phyloP scores from a whole-genome alignment of 2,113 vertebrate species.

The Empidonax traillii region DNA sequence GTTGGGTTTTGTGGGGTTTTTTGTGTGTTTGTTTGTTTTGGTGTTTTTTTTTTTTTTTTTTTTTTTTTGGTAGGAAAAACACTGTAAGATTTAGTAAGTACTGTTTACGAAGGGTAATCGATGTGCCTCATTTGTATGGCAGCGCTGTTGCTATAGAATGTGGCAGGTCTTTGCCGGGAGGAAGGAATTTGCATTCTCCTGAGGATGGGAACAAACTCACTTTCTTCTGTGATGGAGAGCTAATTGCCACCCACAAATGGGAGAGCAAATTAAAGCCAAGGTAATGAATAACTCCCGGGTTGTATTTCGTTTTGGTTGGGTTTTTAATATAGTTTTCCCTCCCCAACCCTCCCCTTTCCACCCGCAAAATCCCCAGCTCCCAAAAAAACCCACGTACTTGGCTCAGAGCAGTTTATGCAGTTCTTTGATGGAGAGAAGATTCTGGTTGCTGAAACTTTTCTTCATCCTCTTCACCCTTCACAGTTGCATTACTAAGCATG shows the following conservation, averaged over 20 bases:
- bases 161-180: neutral
- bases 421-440: neutral
- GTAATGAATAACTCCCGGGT: neutral
- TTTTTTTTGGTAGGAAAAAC: neutral
- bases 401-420: neutral
- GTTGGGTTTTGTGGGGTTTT: neutral
- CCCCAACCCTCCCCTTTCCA: neutral
- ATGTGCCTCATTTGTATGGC: neutral
- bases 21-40: too few species aligned
- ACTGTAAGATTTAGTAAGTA: neutral
- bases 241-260: neutral
- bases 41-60: neutral
- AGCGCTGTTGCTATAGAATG: neutral
- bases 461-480: neutral
- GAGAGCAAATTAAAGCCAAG: neutral
- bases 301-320: neutral
- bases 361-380: too few species aligned
- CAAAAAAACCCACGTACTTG: neutral
- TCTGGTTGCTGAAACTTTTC: neutral
- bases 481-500: neutral
- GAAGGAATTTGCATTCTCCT: neutral
- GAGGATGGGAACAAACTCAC: neutral
- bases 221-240: neutral
- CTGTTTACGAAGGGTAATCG: neutral
- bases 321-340: neutral